Conservation (phyloP, 2,797 vertebrate species). For the Euthynnus affinis region DNA sequence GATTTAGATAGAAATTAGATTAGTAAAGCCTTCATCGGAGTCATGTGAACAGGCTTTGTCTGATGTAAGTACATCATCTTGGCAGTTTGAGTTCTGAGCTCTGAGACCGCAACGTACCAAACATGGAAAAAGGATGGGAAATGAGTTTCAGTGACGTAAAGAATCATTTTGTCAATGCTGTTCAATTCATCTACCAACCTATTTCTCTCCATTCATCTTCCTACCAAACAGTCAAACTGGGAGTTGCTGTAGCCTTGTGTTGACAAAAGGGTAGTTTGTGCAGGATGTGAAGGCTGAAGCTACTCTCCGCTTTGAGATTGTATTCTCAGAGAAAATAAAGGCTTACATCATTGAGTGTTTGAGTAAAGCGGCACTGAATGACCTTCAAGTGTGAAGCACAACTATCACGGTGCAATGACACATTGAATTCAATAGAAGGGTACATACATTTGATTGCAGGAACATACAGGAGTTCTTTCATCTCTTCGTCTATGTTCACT, state of each 20-base stretch:
- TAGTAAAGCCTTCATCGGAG: constrained; percentile 9
- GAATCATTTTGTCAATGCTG: background rate
- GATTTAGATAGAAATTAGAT: constrained; percentile 15
- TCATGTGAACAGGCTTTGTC: constrained; percentile 25
- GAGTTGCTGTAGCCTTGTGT: constrained; percentile 18
- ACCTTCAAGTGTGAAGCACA: constrained; percentile 19
- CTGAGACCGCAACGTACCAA: background rate
- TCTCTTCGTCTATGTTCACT: background rate
- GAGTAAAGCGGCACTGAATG: constrained; percentile 8
- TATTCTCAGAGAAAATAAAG: constrained; percentile 11
- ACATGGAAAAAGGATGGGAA: background rate
- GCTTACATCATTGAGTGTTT: constrained; percentile 6
- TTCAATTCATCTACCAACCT: background rate
- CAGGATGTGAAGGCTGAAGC: background rate
- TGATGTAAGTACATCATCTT: background rate
- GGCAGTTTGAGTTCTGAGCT: background rate
- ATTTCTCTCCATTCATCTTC: constrained; percentile 23
- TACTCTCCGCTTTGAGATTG: background rate
- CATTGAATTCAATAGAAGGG: background rate
- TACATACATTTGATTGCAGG: constrained; percentile 15
- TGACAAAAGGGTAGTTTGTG: background rate
- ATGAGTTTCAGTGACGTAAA: background rate
- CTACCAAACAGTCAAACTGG: background rate
- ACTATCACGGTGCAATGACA: background rate
- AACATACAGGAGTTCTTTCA: background rate